Evolutionary conservation across 2,797 vertebrate species (phyloP), one percentile per base, ranked within the genome.

Genomic region (Aulostomus chinensis): DNA sequence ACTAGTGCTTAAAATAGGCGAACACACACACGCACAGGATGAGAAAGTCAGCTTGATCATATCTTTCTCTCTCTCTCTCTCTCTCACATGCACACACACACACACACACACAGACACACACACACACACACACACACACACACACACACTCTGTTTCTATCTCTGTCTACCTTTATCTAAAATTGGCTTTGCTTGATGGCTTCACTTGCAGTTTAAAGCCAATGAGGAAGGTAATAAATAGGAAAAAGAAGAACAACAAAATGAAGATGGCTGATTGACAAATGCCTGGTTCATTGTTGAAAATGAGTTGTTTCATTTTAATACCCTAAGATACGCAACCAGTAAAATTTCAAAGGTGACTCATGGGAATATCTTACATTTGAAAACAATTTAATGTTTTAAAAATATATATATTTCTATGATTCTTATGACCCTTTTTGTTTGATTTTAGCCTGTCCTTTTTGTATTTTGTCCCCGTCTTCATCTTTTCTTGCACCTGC

Each of bases 91-190:
- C n/a, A n/a, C n/a, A n/a, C n/a, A n/a, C n/a, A n/a, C n/a, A n/a
- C n/a, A n/a, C n/a, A n/a, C n/a, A n/a, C n/a, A n/a, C n/a, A n/a
- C n/a, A n/a, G n/a, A n/a, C n/a, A n/a, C n/a, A n/a, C n/a, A n/a
- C n/a, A n/a, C n/a, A n/a, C n/a, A n/a, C n/a, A n/a, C n/a, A n/a
- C n/a, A n/a, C n/a, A n/a, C n/a, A n/a, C n/a, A n/a, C n/a, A n/a
- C n/a, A n/a, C n/a, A n/a, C n/a, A n/a, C n/a, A n/a, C n/a, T n/a
- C 15, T 45, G 1, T 25, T 9, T 47, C 7, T 58, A 12, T 29
- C 13, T 21, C 42, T 38, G 51, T 58, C 67, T 73, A 26, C 25
- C 54, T 67, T 20, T 68, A 60, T 77, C 70, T 87, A 79, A 86
- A 79, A 73, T 56, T 68, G 81, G 58, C 60, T 35, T 39, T 25